Evolutionary conservation across 2,888 invertebrate species (phyloP).

Genomic region (Cosmia trapezina): DNA sequence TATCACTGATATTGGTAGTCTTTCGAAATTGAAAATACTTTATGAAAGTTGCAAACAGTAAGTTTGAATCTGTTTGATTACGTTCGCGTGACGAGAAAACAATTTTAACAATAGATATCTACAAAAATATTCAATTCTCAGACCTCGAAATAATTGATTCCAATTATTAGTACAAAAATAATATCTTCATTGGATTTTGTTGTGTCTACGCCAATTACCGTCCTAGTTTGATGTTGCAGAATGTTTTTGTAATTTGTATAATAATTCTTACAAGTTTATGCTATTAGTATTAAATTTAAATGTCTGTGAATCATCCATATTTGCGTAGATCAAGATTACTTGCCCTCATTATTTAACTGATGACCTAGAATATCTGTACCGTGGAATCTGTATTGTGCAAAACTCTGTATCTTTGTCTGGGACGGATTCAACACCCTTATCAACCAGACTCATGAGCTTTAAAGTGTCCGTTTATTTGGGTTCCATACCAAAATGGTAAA

Average conservation of each 20-base stretch:
- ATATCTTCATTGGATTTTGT: conserved; percentile 31
- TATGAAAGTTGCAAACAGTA: not conserved
- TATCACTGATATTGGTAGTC: not conserved
- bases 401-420: no score
- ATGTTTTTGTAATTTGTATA: conserved; percentile 45
- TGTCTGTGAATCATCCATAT: conserved; percentile 47
- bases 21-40: not conserved
- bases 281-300: conserved; percentile 41
- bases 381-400: no score
- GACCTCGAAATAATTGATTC: conserved; percentile 46
- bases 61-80: conserved; percentile 18
- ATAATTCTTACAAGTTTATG: conserved; percentile 39
- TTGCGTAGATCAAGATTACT: conserved; percentile 43
- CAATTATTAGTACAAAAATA: conserved; percentile 48
- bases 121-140: conserved; percentile 23
- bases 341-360: conserved; percentile 36
- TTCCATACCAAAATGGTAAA: no score
- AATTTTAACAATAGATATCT: conserved; percentile 14
- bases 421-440: no score
- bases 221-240: conserved; percentile 29
- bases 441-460: no score
- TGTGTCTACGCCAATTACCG: conserved; percentile 20
- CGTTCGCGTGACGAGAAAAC: conserved; percentile 23
- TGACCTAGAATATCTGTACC: conserved; percentile 3
- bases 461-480: no score